Evolutionary conservation across 2,888 invertebrate species (phyloP), one percentile per base, ranked within the genome.

Genomic region (Drosophila birchii): DNA sequence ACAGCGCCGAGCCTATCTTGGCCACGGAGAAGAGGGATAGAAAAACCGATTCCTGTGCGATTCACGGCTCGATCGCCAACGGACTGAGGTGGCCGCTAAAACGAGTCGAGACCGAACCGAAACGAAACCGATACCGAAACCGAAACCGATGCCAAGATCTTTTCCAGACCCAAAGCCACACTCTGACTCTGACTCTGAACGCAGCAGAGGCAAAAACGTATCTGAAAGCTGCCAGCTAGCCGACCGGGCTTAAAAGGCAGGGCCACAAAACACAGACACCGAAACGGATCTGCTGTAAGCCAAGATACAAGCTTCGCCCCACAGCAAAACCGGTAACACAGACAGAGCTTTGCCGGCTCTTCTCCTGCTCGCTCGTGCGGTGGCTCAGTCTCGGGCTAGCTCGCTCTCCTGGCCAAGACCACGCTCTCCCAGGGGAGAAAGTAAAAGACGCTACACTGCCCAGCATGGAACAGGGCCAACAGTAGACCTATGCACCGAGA

Each of bases 141-240:
- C 43, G 62, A 58, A 70, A 68, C 72, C 72, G 72, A 66, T 23
- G 70, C 73, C 60, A 60, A 62, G 66, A 54, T 71, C 71, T 71
- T 43, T 69, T 69, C 49, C 72, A 70, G 69, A 68, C 66, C 64
- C 58, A 45, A 71, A 73, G 78, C 75, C 80, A 75, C 53, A 76
- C 76, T 26, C 64, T 66, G 64, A 81, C 74, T 80, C 80, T 80
- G 86, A 80, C 86, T 88, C 89, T 86, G 78, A 81, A 81, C 80
- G 78, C 68, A 75, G 36, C 72, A 75, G 72, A 73, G 83, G 80
- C 88, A 80, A 82, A 88, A 89, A 88, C 82, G 81, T 90, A 87
- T 90, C 91, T 91, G 91, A 90, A 90, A 90, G 91, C 87, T 80
- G 78, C 45, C 74, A 79, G 79, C 79, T 69, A 80, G 78, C 76